These are phyloP conservation scores for Microplitis deprimator DNA, from an alignment of 2,888 invertebrate genomes.

Conservation along the genomic window DNA sequence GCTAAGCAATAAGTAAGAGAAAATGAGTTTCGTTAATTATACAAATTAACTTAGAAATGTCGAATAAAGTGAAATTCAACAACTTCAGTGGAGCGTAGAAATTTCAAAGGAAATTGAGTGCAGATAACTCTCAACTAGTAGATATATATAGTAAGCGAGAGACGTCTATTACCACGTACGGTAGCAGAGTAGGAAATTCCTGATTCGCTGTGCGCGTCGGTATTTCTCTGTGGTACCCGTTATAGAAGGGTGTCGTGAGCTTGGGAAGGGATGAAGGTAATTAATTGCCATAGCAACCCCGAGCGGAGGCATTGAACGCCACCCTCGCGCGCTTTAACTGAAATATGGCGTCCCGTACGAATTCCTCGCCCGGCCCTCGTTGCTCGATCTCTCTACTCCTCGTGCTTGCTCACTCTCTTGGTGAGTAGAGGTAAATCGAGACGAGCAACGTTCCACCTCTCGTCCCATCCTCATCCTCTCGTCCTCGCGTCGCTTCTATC, in stretches of 20 bases:
- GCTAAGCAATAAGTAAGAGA: too few relatives aligned
- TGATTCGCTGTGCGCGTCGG: slow-evolving; percentile 40
- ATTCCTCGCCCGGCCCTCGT: slow-evolving; percentile 57
- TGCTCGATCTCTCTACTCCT: slow-evolving; percentile 30
- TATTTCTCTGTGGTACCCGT: slow-evolving; percentile 63
- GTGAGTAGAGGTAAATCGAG: slow-evolving; percentile 50
- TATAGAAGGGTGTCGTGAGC: slow-evolving; percentile 56
- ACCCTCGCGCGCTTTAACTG: slow-evolving; percentile 68
- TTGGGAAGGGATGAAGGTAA: slow-evolving; percentile 69
- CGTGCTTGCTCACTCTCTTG: slow-evolving; percentile 40
- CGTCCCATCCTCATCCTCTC: slow-evolving; percentile 7
- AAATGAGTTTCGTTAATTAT: background rate
- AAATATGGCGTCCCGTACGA: slow-evolving; percentile 70
- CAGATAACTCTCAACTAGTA: slow-evolving; percentile 19
- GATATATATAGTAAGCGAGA: slow-evolving; percentile 29
- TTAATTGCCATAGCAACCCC: slow-evolving; percentile 72
- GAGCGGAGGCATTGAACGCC: slow-evolving; percentile 66
- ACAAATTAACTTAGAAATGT: background rate
- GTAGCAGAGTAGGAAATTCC: slow-evolving; percentile 35
- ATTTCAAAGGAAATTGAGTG: slow-evolving; percentile 28
- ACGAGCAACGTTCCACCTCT: slow-evolving; percentile 38
- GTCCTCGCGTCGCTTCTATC: slow-evolving; percentile 24
- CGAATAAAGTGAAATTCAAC: background rate
- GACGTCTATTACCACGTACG: slow-evolving; percentile 43
- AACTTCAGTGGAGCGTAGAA: slow-evolving; percentile 4